phyloP scores from a whole-genome alignment of 92 coral and sea anemone species.

The Palythoa grandis region DNA sequence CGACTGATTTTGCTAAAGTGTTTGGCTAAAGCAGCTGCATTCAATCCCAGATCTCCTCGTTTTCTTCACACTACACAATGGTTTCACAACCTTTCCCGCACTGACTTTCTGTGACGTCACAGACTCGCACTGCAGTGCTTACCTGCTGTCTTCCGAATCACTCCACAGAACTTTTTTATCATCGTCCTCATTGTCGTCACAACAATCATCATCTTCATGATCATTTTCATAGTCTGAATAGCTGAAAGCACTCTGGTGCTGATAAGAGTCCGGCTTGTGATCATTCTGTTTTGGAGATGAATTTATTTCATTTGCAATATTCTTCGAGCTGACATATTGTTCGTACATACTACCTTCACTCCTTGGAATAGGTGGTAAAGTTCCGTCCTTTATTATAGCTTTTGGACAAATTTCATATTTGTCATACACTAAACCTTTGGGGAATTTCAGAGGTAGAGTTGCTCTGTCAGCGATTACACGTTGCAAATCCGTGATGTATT shows the following conservation, averaged over 20 bases:
- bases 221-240: slow-evolving; percentile 44
- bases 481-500: slow-evolving; percentile 17
- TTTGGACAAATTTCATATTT: slow-evolving; percentile 5
- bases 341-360: slow-evolving; percentile 22
- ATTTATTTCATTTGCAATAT: slow-evolving; percentile 6
- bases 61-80: neutral
- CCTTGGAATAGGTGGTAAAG: neutral
- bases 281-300: neutral
- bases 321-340: slow-evolving; percentile 29
- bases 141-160: slow-evolving; percentile 22
- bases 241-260: slow-evolving; percentile 24
- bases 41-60: neutral
- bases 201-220: neutral
- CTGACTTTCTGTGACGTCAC: neutral
- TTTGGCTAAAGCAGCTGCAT: neutral
- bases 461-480: neutral
- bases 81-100: neutral
- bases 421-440: slow-evolving; percentile 5
- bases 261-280: neutral
- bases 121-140: neutral
- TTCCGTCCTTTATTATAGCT: neutral
- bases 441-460: neutral
- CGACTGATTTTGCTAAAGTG: neutral
- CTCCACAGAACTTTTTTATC: neutral
- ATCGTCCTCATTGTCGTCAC: neutral